phyloP scores from a whole-genome alignment of 2,797 vertebrate species.

The Liparis tanakae region DNA sequence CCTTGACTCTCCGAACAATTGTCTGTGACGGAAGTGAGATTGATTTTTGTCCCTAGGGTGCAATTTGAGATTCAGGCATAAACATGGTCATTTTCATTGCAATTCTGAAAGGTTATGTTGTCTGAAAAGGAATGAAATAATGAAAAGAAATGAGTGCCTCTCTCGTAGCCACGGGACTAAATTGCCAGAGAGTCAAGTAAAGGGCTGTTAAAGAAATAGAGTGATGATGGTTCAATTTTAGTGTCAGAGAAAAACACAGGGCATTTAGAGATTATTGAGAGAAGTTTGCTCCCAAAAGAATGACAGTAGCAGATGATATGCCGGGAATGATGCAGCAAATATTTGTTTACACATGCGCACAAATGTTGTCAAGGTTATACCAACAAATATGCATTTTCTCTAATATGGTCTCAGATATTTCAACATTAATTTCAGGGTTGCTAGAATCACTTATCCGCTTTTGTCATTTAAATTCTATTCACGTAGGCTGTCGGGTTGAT shows the following conservation, averaged over 20 bases:
- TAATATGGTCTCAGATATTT: neutral
- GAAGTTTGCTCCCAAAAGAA: slow-evolving; percentile 12
- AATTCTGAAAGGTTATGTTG: slow-evolving; percentile 54
- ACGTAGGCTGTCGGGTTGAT: slow-evolving; percentile 11
- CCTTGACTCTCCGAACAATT: slow-evolving; percentile 52
- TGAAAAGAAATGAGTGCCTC: slow-evolving; percentile 56
- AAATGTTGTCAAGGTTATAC: neutral
- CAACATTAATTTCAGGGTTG: neutral
- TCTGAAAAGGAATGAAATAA: slow-evolving; percentile 53
- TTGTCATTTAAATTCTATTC: slow-evolving; percentile 8
- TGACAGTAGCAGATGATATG: slow-evolving; percentile 7
- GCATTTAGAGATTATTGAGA: slow-evolving; percentile 34
- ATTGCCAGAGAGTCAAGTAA: slow-evolving; percentile 52
- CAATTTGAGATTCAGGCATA: slow-evolving; percentile 61
- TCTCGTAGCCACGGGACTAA: slow-evolving; percentile 33
- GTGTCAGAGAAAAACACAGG: slow-evolving; percentile 40
- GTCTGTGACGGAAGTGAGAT: slow-evolving; percentile 54
- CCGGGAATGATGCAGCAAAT: neutral
- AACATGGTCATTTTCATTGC: slow-evolving; percentile 65
- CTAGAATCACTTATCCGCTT: neutral
- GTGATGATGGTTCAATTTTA: slow-evolving; percentile 56
- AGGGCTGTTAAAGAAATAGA: slow-evolving; percentile 51
- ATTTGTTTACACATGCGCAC: neutral
- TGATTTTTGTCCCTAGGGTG: slow-evolving; percentile 58
- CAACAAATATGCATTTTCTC: neutral